A percentile compares a stretch with the other conserved stretches of the same genome.
phyloP scores from a whole-genome alignment of 2,113 vertebrate genomes.

The Melanocharis versteri region DNA sequence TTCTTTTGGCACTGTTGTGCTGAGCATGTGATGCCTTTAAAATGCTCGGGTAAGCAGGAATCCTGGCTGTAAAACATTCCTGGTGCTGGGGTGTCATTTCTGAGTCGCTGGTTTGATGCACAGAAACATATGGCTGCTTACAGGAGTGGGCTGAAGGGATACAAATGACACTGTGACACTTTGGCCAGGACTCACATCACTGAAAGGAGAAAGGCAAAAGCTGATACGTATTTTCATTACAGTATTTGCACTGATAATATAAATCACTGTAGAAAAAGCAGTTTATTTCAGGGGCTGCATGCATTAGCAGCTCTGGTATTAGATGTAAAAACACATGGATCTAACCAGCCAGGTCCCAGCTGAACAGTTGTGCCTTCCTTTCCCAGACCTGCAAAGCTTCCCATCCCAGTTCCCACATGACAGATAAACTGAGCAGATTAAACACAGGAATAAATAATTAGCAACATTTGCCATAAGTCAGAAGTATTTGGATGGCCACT shows the following conservation, averaged over 20 bases:
- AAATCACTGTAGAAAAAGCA: neutral
- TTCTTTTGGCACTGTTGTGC: neutral
- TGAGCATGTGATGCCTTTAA: neutral
- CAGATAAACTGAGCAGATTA: neutral
- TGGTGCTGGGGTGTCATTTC: neutral
- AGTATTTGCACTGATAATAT: neutral
- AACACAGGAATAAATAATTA: conserved; percentile 2
- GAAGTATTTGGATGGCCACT: neutral
- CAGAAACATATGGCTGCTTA: neutral
- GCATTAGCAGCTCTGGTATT: neutral
- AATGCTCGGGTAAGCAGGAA: neutral
- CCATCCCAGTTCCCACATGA: neutral
- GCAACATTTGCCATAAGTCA: neutral
- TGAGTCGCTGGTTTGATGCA: neutral
- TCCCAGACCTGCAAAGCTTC: neutral
- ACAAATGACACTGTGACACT: neutral
- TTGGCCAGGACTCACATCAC: neutral
- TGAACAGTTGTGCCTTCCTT: neutral
- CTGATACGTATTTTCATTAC: neutral
- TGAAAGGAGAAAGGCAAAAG: neutral
- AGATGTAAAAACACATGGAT: neutral
- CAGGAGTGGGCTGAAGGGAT: neutral
- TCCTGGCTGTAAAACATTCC: neutral
- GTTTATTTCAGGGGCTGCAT: neutral
- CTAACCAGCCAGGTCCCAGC: neutral